Base-by-base conservation (phyloP, 2,113 vertebrate genomes). In the Leptobrachium ailaonicum region DNA sequence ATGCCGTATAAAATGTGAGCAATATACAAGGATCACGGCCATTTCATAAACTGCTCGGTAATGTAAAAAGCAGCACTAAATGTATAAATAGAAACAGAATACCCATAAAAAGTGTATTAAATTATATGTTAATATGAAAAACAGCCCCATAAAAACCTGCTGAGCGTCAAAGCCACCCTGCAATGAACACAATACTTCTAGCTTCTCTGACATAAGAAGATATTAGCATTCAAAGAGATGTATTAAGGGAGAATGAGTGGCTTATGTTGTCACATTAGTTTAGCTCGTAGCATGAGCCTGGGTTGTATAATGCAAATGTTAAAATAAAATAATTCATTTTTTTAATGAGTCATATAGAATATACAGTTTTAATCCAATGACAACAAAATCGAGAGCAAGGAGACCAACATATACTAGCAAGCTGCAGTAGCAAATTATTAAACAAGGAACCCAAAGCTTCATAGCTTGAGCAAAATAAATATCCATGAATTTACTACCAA, bases 371-470 rank as follows among this genome's bases (percentile, higher is more conserved):
- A 12, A 76, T 63, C 74, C 69, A 14, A 64, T 77, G 66, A 77
- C 66, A 70, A 77, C 8, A 32, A 41, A 10, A 12, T 62, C 13
- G 1, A n/a, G 13, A 60, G 69, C 53, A 69, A 58, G 8, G 66
- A 69, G 42, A 50, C 10, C 54, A 41, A 20, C 20, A 66, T 76
- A 67, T 6, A 7, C 14, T 40, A 69, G 41, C 14, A 1, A 11
- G 41, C 47, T 41, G 62, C 62, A 63, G 20, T 6, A 63, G 12
- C 11, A 63, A 63, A 13, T 50, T 9, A 40, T 79, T 67, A 73
- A 80, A 80, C 63, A 80, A 80, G 77, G 50, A 56, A 45, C 77
- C 77, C 77, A 80, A 73, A 12, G 77, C 20, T 40, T 44, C 20
- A 73, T 80, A 66, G 67, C 73, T 11, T n/a, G 6, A 41, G 47